Percentiles rank a stretch among this genome's conserved stretches.
Evolutionary conservation across 1,140 invertebrate genomes (phyloP).

Genomic region (Propsilocerus akamusi): DNA sequence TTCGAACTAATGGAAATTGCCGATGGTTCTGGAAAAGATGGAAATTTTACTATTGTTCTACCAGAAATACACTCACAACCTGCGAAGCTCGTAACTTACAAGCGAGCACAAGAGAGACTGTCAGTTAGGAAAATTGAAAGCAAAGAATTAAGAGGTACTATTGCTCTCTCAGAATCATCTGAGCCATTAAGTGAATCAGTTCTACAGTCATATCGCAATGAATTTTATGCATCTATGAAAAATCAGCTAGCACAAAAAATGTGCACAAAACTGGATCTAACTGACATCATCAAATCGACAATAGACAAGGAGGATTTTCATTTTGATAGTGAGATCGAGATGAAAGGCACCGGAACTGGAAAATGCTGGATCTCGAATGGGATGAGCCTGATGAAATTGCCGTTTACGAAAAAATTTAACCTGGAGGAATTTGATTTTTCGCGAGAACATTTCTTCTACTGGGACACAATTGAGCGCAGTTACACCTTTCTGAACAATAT

Average conservation of each 20-base stretch:
- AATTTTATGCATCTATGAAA: no score
- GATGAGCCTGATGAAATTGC: conserved; percentile 65
- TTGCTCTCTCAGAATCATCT: no score
- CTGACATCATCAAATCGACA: conserved; percentile 52
- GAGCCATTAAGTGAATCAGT: no score
- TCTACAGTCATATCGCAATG: no score
- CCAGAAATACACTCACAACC: no score
- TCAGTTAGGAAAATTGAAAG: no score
- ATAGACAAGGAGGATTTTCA: conserved; percentile 39
- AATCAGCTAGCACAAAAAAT: conserved; percentile 69
- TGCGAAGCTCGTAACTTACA: background rate
- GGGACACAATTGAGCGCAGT: conserved; percentile 79
- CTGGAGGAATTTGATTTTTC: conserved; percentile 86
- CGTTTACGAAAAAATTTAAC: conserved; percentile 66
- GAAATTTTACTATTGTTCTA: background rate
- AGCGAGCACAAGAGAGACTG: no score
- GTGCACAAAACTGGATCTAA: conserved; percentile 55
- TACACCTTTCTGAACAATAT: conserved; percentile 74
- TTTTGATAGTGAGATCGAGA: conserved; percentile 64
- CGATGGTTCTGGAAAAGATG: background rate
- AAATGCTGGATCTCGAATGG: conserved; percentile 60
- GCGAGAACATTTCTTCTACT: conserved; percentile 73
- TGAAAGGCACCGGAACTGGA: conserved; percentile 2
- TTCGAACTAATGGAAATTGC: background rate
- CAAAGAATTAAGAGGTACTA: no score